Evolutionary conservation across 2,888 invertebrate genomes (phyloP).

Genomic region (Ryuthela nishihirai): DNA sequence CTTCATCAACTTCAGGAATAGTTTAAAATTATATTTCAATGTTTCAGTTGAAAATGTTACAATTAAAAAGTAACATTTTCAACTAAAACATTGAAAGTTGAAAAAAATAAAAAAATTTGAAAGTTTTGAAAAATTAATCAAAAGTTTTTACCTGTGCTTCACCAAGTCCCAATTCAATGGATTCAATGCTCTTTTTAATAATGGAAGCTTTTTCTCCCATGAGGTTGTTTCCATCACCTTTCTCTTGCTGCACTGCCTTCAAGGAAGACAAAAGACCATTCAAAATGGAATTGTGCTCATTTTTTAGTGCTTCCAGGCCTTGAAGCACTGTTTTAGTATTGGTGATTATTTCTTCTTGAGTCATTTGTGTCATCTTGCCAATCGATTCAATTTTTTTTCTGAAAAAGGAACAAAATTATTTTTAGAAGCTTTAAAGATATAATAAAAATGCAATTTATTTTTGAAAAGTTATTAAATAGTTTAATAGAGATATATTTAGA

Average conservation of each 20-base stretch:
- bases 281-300: conserved; percentile 89
- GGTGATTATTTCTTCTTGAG: conserved; percentile 96
- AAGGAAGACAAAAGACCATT: conserved; percentile 60
- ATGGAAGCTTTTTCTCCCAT: conserved; percentile 58
- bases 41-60: too few species aligned
- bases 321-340: conserved; percentile 95
- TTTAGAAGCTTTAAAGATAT: too few species aligned
- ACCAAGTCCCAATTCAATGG: conserved; percentile 91
- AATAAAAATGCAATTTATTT: too few species aligned
- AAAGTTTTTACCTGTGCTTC: conserved; percentile 98
- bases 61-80: too few species aligned
- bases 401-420: too few species aligned
- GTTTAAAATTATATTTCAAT: too few species aligned
- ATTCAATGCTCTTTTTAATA: conserved; percentile 89
- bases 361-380: conserved; percentile 98
- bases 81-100: too few species aligned
- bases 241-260: conserved; percentile 51
- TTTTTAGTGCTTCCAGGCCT: conserved; percentile 88
- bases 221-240: conserved; percentile 46
- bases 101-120: too few species aligned
- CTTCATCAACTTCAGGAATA: too few species aligned
- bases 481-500: too few species aligned
- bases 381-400: conserved; percentile 96
- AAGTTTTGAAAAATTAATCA: too few species aligned
- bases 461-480: too few species aligned